A percentile compares a stretch with the other conserved stretches of the same genome.
These are phyloP conservation scores for Myotis vivesi DNA, from an alignment of 2,797 vertebrate genomes.

Conservation along the genomic window DNA sequence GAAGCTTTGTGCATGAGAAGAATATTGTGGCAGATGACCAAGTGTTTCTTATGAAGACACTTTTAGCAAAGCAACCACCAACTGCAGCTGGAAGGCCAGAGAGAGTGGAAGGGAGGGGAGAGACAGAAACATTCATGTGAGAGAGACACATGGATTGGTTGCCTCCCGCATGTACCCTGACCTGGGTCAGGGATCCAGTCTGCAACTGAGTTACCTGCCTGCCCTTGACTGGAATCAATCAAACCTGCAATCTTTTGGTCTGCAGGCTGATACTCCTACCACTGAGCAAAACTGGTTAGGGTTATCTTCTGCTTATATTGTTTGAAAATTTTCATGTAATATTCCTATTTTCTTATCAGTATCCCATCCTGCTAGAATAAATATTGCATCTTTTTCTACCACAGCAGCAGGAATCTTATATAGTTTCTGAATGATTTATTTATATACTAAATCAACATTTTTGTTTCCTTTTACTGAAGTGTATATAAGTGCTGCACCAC, in stretches of 20 bases:
- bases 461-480: slow-evolving; percentile 99
- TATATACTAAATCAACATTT: slow-evolving; percentile 98
- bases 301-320: slow-evolving; percentile 93
- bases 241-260: no score
- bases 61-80: no score
- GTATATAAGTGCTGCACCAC: slow-evolving; percentile 98
- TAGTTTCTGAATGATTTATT: slow-evolving; percentile 97
- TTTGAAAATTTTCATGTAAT: slow-evolving; percentile 97
- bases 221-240: no score
- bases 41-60: no score
- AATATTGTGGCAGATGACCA: no score
- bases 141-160: no score
- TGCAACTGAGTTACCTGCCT: no score
- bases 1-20: slow-evolving; percentile 76
- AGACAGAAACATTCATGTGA: no score
- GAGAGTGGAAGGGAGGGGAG: no score
- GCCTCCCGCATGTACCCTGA: no score
- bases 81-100: slow-evolving; percentile 54
- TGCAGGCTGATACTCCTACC: no score
- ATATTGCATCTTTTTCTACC: slow-evolving; percentile 98
- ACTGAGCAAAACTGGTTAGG: slow-evolving; percentile 77
- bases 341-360: slow-evolving; percentile 99
- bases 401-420: slow-evolving; percentile 94
- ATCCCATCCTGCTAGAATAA: slow-evolving; percentile 99
- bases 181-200: no score